A percentile compares a stretch with the other conserved stretches of the same genome.
phyloP scores from a whole-genome alignment of 2,888 invertebrate genomes.

The Himalopsyche anomala region DNA sequence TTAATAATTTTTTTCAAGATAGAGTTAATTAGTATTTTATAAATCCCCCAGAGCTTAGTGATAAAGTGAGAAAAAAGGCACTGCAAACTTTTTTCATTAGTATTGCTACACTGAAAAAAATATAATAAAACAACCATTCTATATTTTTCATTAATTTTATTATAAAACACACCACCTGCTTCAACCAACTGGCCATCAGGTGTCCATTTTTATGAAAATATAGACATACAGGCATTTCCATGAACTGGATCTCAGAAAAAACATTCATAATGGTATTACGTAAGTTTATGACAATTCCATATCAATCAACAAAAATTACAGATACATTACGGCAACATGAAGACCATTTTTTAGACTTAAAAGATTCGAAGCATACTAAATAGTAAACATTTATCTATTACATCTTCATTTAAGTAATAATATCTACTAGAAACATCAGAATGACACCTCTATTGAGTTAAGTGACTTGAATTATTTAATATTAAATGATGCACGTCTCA shows the following conservation, averaged over 20 bases:
- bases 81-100: too few relatives aligned
- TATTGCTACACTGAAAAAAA: too few relatives aligned
- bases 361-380: neutral
- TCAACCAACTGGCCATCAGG: slow-evolving; percentile 54
- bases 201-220: slow-evolving; percentile 49
- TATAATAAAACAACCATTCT: slow-evolving; percentile 13
- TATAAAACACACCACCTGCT: slow-evolving; percentile 60
- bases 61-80: too few relatives aligned
- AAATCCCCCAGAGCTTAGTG: too few relatives aligned
- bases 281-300: slow-evolving; percentile 25
- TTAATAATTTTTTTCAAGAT: too few relatives aligned
- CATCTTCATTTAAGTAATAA: too few relatives aligned
- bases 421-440: too few relatives aligned
- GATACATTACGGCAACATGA: neutral
- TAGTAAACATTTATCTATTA: neutral
- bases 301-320: neutral
- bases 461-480: too few relatives aligned
- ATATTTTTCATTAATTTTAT: slow-evolving; percentile 52
- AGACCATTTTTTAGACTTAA: neutral
- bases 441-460: too few relatives aligned
- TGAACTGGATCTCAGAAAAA: slow-evolving; percentile 13
- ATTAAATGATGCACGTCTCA: too few relatives aligned
- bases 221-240: slow-evolving; percentile 44
- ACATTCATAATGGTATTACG: neutral
- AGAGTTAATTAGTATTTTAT: too few relatives aligned